Base-by-base conservation (phyloP, 2,888 invertebrate genomes). In the Chymomyza fuscimana region DNA sequence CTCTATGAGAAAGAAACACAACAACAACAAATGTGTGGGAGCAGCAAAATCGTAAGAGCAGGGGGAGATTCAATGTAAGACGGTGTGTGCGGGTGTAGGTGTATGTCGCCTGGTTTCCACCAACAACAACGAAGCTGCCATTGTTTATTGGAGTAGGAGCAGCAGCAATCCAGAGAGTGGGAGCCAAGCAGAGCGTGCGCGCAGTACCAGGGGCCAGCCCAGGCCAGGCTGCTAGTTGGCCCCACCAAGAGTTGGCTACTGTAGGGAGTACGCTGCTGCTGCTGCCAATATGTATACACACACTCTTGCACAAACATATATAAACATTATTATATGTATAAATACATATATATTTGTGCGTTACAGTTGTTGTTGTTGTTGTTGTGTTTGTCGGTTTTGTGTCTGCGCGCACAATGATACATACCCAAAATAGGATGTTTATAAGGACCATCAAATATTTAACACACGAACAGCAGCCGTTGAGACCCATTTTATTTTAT, bases 351-450 rank as follows among this genome's bases (percentile, higher is more conserved):
- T 78, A 64, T 68, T 58, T 78, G 70, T 77, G 25, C 52, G 87
- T 82, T 80, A 76, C 70, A 77, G 65, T 82, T 85, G 74, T 66
- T 79, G 51, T 74, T 78, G 66, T 62, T 72, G 76, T 66, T 63
- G 5, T 67, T 62, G 5, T 32, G 69, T 76, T 66, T 74, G 64
- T 52, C 54, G 52, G 59, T 36, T 4, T 12, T 56, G 51, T 73
- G 19, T 46, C 62, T 73, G 69, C 68, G 46, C 25, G 59, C 54
- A 50, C 69, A 67, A 67, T 69, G 67, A 70, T 80, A 90, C 90
- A 85, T 90, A 91, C 91, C 91, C 88, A 91, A 87, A 91, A 91
- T 78, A 91, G 84, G 73, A 91, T 85, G 84, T 91, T 91, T 81
- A 91, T 89, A 77, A 91, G 86, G 76, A 91, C 90, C 90, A 91